Percentiles rank a stretch among this genome's conserved stretches.
Evolutionary conservation across 2,888 invertebrate genomes (phyloP).

Genomic region (Leptopterna dolabrata): DNA sequence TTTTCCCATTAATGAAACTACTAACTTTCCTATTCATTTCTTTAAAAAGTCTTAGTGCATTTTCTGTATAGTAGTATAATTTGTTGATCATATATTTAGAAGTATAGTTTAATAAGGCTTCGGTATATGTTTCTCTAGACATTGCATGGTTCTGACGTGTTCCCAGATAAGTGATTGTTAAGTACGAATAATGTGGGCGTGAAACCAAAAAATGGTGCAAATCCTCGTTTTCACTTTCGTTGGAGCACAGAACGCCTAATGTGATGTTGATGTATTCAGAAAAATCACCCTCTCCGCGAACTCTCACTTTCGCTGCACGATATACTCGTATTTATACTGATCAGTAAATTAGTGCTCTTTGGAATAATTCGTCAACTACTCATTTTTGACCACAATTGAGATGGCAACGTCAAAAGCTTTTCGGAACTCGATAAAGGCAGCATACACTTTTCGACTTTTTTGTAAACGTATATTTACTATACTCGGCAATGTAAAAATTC

Average conservation of each 20-base stretch:
- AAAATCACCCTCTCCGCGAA: not conserved
- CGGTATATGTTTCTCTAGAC: too few species aligned
- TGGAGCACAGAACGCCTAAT: not conserved
- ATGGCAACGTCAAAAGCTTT: not conserved
- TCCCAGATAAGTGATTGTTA: too few species aligned
- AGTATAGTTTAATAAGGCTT: too few species aligned
- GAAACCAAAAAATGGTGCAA: too few species aligned
- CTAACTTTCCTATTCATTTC: too few species aligned
- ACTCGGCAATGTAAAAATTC: not conserved
- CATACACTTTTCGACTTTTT: not conserved
- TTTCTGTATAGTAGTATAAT: too few species aligned
- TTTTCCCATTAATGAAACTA: too few species aligned
- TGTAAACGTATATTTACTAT: not conserved
- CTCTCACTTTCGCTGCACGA: not conserved
- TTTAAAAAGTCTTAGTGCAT: too few species aligned
- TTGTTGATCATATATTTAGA: too few species aligned
- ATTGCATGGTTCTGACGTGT: too few species aligned
- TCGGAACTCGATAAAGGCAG: not conserved
- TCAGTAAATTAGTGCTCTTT: not conserved
- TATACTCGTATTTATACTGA: not conserved
- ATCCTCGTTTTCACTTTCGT: too few species aligned
- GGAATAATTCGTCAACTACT: not conserved
- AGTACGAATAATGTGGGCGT: too few species aligned
- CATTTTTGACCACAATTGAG: not conserved
- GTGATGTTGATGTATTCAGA: not conserved